These are phyloP conservation scores for Pycnonotus jocosus DNA, from an alignment of 2,113 vertebrate species.

Conservation along the genomic window DNA sequence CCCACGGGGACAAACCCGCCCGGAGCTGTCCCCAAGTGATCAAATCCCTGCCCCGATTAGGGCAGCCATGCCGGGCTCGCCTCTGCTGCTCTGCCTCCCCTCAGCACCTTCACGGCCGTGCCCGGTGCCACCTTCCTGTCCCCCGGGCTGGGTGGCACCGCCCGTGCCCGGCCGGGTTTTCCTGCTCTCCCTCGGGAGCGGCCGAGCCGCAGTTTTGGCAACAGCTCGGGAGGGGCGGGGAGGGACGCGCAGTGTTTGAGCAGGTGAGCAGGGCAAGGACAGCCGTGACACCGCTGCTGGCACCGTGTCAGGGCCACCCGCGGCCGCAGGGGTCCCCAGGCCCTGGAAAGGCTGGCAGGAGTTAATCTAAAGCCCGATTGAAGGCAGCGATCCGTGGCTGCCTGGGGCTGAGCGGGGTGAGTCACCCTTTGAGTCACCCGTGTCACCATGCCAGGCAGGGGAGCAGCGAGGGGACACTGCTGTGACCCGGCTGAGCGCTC, in stretches of 20 bases:
- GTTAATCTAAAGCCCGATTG: neutral
- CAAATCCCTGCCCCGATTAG: neutral
- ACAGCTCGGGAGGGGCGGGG: neutral
- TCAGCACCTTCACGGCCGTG: neutral
- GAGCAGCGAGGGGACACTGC: neutral
- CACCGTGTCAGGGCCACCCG: neutral
- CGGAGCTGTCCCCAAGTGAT: neutral
- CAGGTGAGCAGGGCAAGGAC: neutral
- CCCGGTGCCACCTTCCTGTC: neutral
- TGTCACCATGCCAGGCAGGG: neutral
- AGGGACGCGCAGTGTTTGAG: neutral
- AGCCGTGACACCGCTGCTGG: neutral
- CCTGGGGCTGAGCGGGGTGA: neutral
- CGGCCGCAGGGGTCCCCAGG: neutral
- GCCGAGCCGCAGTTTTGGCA: slow-evolving; percentile 7
- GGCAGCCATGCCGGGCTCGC: neutral
- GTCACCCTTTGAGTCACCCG: neutral
- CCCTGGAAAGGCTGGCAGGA: fast-evolving
- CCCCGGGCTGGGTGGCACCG: neutral
- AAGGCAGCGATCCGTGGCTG: neutral
- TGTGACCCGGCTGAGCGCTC: fast-evolving
- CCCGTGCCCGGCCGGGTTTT: neutral
- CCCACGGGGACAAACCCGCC: slow-evolving; percentile 28
- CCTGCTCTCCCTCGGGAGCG: neutral
- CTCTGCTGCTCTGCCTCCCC: neutral